Evolutionary conservation across 2,797 vertebrate species (phyloP).

Genomic region (Triplophysa yarkandensis): DNA sequence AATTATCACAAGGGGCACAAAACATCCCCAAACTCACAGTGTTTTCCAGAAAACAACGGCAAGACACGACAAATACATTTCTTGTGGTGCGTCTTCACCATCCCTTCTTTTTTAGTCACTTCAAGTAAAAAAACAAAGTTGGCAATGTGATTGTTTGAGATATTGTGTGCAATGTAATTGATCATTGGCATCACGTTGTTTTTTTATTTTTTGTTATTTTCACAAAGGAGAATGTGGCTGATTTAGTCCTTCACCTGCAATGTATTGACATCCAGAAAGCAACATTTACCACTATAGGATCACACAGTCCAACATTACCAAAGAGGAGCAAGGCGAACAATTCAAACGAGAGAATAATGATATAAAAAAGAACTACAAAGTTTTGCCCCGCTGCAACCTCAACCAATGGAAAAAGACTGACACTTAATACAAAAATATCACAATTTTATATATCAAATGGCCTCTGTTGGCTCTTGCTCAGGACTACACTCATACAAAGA

Average conservation of each 20-base stretch:
- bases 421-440: slow-evolving; percentile 96
- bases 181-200: slow-evolving; percentile 66
- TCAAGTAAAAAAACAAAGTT: slow-evolving; percentile 80
- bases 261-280: slow-evolving; percentile 75
- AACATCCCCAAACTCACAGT: slow-evolving; percentile 77
- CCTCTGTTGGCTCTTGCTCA: slow-evolving; percentile 81
- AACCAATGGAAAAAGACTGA: slow-evolving; percentile 83
- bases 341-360: slow-evolving; percentile 65
- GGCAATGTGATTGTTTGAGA: slow-evolving; percentile 79
- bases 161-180: slow-evolving; percentile 73
- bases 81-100: slow-evolving; percentile 60
- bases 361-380: slow-evolving; percentile 74
- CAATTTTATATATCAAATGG: slow-evolving; percentile 89
- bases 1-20: slow-evolving; percentile 55
- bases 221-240: slow-evolving; percentile 72
- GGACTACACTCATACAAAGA: slow-evolving; percentile 73
- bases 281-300: slow-evolving; percentile 82
- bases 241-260: slow-evolving; percentile 84
- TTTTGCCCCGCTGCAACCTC: slow-evolving; percentile 81
- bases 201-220: slow-evolving; percentile 52
- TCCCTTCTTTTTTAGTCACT: slow-evolving; percentile 71
- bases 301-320: slow-evolving; percentile 81
- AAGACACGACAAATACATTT: slow-evolving; percentile 62
- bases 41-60: slow-evolving; percentile 79
- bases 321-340: slow-evolving; percentile 81